Conservation (phyloP, 1,140 invertebrate species). For the Hyphantria cunea region DNA sequence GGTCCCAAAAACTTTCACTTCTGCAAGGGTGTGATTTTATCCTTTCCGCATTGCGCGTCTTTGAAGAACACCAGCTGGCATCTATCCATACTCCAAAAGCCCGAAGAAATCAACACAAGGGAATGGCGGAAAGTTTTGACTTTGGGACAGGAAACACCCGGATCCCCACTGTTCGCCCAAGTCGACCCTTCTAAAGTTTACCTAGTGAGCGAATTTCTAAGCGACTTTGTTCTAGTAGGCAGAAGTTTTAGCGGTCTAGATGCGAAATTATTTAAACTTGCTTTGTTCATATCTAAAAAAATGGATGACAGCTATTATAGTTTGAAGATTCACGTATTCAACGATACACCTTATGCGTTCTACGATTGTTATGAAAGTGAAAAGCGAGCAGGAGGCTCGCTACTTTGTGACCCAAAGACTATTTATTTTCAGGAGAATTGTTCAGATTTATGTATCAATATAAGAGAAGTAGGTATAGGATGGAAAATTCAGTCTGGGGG, state of each 20-base stretch:
- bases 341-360: conserved; percentile 94
- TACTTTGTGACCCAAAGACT: conserved; percentile 94
- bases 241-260: conserved; percentile 85
- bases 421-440: conserved; percentile 94
- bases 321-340: conserved; percentile 88
- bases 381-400: conserved; percentile 89
- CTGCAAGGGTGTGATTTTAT: conserved; percentile 93
- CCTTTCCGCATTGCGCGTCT: conserved; percentile 94
- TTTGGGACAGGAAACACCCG: conserved; percentile 96
- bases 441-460: conserved; percentile 89
- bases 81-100: conserved; percentile 88
- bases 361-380: conserved; percentile 91
- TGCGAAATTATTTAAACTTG: conserved; percentile 90
- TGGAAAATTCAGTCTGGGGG: conserved; percentile 92
- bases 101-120: conserved; percentile 80
- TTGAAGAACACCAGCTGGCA: conserved; percentile 89
- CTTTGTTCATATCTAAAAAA: conserved; percentile 89
- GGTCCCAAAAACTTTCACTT: conserved; percentile 90
- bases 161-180: conserved; percentile 96
- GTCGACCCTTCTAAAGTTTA: conserved; percentile 93
- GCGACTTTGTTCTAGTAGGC: conserved; percentile 94
- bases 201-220: conserved; percentile 93
- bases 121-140: conserved; percentile 91
- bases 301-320: conserved; percentile 81
- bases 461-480: conserved; percentile 82